These are phyloP conservation scores for Bellardia bayeri DNA, from an alignment of 2,888 invertebrate species.

Conservation along the genomic window DNA sequence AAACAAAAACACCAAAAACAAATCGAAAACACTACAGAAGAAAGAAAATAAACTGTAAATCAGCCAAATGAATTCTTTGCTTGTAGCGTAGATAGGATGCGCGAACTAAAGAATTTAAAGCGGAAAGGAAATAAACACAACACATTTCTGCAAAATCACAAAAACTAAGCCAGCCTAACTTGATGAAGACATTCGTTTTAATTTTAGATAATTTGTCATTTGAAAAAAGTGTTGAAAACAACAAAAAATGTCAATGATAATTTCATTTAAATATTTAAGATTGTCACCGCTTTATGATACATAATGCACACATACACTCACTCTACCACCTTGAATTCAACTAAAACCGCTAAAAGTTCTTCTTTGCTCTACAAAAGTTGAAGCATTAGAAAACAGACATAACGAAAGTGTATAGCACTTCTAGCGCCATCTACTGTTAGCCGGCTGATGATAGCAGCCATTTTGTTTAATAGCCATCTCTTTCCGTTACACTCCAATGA, in stretches of 20 bases:
- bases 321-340: conserved; percentile 7
- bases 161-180: not conserved
- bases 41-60: conserved; percentile 10
- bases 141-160: conserved; percentile 1
- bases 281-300: conserved; percentile 15
- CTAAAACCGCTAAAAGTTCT: conserved; percentile 19
- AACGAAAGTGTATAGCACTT: conserved; percentile 12
- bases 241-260: not conserved
- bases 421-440: conserved; percentile 82
- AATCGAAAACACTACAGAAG: not conserved
- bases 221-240: not conserved
- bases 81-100: not conserved
- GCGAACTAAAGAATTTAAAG: conserved; percentile 24
- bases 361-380: conserved; percentile 3
- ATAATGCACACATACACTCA: not conserved
- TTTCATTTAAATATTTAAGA: conserved; percentile 4
- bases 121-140: conserved; percentile 32
- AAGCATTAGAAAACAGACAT: not conserved
- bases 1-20: not conserved
- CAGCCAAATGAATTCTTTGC: conserved; percentile 13
- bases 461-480: conserved; percentile 82
- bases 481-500: conserved; percentile 69
- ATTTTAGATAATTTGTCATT: not conserved
- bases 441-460: conserved; percentile 82
- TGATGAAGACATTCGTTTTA: conserved; percentile 21